These are phyloP conservation scores for Oppia nitens DNA, from an alignment of 1,140 invertebrate genomes.

Conservation along the genomic window DNA sequence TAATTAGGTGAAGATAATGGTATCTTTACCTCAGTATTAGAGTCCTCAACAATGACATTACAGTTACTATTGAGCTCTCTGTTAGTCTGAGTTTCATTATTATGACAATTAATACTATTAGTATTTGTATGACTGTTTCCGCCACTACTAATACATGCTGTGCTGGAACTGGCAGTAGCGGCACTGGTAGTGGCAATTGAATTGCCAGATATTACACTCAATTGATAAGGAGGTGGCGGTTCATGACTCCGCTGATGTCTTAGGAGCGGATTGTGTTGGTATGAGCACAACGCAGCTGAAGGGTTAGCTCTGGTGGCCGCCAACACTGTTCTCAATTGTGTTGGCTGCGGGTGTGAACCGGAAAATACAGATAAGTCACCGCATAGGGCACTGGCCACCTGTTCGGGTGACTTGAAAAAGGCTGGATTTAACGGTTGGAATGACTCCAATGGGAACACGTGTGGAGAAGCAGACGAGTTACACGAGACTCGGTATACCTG, in stretches of 20 bases:
- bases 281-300: background rate
- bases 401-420: background rate
- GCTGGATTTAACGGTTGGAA: background rate
- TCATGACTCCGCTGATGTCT: background rate
- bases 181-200: background rate
- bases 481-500: background rate
- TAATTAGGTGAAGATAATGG: background rate
- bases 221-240: background rate
- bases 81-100: background rate
- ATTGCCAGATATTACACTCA: background rate
- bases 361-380: background rate
- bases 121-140: background rate
- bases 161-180: no score
- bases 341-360: background rate
- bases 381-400: background rate
- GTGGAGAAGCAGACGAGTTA: background rate
- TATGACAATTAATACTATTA: background rate
- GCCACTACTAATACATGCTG: no score
- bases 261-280: background rate
- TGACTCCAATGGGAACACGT: background rate
- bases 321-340: background rate
- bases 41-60: background rate
- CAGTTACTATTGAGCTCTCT: background rate
- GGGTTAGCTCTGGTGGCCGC: background rate
- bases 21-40: background rate